Percentiles rank a stretch among this genome's conserved stretches.
These are phyloP conservation scores for Petrophora chlorosata DNA, from an alignment of 2,888 invertebrate species.

Conservation along the genomic window DNA sequence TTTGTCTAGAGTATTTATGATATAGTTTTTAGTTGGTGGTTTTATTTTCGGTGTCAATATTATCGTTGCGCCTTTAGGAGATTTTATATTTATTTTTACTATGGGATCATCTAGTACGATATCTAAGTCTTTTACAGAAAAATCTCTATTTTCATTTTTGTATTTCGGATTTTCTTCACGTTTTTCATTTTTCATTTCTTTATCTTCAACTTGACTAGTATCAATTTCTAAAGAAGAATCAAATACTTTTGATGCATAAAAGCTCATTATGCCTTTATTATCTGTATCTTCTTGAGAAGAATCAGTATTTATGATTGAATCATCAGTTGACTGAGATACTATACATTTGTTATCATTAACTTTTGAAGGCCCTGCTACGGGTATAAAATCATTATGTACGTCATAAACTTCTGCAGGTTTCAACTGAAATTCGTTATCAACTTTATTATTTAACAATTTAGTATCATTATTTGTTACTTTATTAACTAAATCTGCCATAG, in stretches of 20 bases:
- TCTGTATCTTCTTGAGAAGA: conserved; percentile 59
- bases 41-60: conserved; percentile 80
- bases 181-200: conserved; percentile 4
- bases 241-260: conserved; percentile 72
- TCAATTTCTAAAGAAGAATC: conserved; percentile 54
- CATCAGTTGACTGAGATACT: conserved; percentile 22
- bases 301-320: conserved; percentile 50
- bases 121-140: not conserved
- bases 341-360: conserved; percentile 30
- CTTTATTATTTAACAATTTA: too few relatives aligned
- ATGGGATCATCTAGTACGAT: conserved; percentile 6
- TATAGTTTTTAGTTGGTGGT: conserved; percentile 81
- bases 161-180: not conserved
- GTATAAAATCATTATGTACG: conserved; percentile 57
- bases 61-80: conserved; percentile 20
- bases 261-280: conserved; percentile 68
- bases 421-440: conserved; percentile 31
- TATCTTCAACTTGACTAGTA: conserved; percentile 15
- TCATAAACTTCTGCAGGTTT: conserved; percentile 60
- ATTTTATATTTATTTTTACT: not conserved
- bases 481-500: conserved; percentile 51
- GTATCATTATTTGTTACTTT: conserved; percentile 41
- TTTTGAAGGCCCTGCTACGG: conserved; percentile 68
- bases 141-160: not conserved
- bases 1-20: conserved; percentile 72